Evolutionary conservation across 2,113 vertebrate species (phyloP).

Genomic region (Embiotoca jacksoni): DNA sequence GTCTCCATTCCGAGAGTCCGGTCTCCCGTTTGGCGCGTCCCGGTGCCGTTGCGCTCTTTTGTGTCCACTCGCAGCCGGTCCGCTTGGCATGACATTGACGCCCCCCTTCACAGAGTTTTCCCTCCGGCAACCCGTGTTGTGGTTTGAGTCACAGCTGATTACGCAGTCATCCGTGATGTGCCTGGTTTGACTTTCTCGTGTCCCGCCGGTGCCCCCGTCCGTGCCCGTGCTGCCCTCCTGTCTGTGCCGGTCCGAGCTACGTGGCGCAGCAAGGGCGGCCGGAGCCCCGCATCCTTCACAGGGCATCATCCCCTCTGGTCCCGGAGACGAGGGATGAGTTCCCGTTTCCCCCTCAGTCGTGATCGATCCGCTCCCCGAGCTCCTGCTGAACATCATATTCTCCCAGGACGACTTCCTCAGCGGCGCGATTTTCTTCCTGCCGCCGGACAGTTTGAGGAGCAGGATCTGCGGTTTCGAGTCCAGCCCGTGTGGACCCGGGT

Average conservation of each 20-base stretch:
- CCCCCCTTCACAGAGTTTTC: constrained; percentile 28
- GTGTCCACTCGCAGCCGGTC: constrained; percentile 19
- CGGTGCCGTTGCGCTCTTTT: constrained; percentile 39
- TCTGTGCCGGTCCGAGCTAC: constrained; percentile 51
- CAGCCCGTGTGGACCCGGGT: constrained; percentile 78
- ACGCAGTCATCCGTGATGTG: constrained; percentile 19
- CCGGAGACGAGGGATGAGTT: constrained; percentile 23
- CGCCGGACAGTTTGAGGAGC: constrained; percentile 74
- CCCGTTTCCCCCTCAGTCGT: constrained; percentile 2
- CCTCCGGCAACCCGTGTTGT: constrained; percentile 36
- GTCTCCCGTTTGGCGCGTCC: constrained; percentile 22
- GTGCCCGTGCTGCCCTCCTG: neutral
- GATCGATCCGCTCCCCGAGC: constrained; percentile 26
- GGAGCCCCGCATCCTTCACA: constrained; percentile 50
- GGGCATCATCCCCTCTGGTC: constrained; percentile 30
- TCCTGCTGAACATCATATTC: constrained; percentile 67
- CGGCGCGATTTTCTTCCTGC: constrained; percentile 68
- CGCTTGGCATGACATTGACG: constrained; percentile 30
- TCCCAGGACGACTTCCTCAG: constrained; percentile 68
- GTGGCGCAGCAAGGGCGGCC: constrained; percentile 63
- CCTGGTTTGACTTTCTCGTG: neutral
- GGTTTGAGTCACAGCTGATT: constrained; percentile 41
- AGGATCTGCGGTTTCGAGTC: constrained; percentile 81
- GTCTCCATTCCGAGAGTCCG: constrained; percentile 39
- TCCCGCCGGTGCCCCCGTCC: neutral